Conservation (phyloP, 1,140 invertebrate genomes). For the Periplaneta americana region DNA sequence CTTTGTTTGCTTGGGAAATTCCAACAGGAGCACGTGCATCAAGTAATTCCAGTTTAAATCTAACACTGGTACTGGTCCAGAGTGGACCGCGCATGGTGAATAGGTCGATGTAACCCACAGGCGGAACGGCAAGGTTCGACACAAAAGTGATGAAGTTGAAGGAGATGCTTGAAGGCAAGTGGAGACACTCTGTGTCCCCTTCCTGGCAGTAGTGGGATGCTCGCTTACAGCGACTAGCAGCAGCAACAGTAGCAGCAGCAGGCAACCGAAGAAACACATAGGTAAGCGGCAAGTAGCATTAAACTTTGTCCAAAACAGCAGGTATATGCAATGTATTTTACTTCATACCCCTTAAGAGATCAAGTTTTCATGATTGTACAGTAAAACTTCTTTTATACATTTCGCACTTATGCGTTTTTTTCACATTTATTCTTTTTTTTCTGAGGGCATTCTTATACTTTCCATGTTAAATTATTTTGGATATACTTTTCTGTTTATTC, state of each 20-base stretch:
- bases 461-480: too few relatives aligned
- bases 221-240: constrained; percentile 75
- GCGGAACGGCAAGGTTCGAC: constrained; percentile 70
- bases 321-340: too few relatives aligned
- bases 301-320: background rate
- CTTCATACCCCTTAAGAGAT: too few relatives aligned
- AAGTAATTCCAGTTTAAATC: constrained; percentile 69
- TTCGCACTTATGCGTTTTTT: too few relatives aligned
- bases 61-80: constrained; percentile 56
- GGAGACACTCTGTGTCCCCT: constrained; percentile 63
- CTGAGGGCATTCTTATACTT: too few relatives aligned
- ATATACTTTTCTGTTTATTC: too few relatives aligned
- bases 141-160: constrained; percentile 90
- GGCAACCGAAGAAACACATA: background rate
- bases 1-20: constrained; percentile 52
- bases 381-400: too few relatives aligned
- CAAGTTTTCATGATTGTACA: too few relatives aligned
- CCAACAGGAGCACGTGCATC: constrained; percentile 53
- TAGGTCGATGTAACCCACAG: constrained; percentile 60
- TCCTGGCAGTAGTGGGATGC: constrained; percentile 57
- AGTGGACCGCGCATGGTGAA: constrained; percentile 79
- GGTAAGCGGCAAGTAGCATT: background rate
- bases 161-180: constrained; percentile 74
- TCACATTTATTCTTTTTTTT: too few relatives aligned
- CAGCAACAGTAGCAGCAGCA: background rate